These are phyloP conservation scores for Corapipo altera DNA, from an alignment of 2,113 vertebrate species.

Conservation along the genomic window DNA sequence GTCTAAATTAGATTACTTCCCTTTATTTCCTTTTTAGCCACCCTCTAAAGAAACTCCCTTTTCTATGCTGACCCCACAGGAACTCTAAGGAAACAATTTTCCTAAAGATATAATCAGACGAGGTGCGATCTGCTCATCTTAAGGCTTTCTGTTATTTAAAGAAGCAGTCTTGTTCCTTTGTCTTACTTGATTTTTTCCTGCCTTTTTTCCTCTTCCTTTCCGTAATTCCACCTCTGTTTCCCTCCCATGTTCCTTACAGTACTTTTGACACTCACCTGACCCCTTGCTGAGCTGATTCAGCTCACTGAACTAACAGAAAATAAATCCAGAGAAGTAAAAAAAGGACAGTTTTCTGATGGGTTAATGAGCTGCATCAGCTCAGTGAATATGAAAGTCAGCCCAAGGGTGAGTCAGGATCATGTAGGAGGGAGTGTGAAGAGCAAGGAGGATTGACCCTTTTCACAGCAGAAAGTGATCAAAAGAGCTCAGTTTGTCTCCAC, in stretches of 20 bases:
- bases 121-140: neutral
- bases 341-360: neutral
- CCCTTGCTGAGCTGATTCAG: neutral
- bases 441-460: neutral
- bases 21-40: neutral
- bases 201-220: neutral
- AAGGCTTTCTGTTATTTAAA: neutral
- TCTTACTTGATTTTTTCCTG: neutral
- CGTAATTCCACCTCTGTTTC: neutral
- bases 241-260: neutral
- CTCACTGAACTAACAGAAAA: conserved; percentile 12
- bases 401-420: conserved; percentile 21
- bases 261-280: neutral
- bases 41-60: neutral
- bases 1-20: neutral
- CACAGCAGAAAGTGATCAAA: neutral
- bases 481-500: neutral
- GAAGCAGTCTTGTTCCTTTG: neutral
- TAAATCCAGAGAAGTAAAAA: conserved; percentile 3
- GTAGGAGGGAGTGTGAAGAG: conserved; percentile 5
- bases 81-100: neutral
- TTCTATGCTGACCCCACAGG: neutral
- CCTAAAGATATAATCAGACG: neutral
- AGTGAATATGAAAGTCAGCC: conserved; percentile 18
- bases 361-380: conserved; percentile 37